These are phyloP conservation scores for Astreopora myriophthalma DNA, from an alignment of 64 coral and sea anemone genomes.

Conservation along the genomic window DNA sequence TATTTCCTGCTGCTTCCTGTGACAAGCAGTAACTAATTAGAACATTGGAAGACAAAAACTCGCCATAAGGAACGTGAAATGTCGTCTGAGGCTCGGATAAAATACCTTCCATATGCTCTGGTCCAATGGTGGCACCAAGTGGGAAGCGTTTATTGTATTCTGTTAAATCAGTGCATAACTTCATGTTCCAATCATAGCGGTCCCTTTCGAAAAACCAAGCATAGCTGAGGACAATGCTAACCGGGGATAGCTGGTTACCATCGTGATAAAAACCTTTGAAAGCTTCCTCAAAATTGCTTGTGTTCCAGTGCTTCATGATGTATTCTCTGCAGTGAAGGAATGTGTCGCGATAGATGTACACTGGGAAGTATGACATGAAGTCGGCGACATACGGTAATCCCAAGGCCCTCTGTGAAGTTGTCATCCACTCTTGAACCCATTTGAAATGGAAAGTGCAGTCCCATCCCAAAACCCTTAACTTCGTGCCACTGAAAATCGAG, in stretches of 20 bases:
- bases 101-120: not conserved
- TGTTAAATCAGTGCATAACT: not conserved
- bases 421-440: not conserved
- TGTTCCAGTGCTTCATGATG: slow-evolving; percentile 21
- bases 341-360: slow-evolving; percentile 57
- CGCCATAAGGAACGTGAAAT: slow-evolving; percentile 53
- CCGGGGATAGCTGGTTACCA: not conserved
- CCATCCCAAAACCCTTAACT: slow-evolving; percentile 5
- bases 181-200: slow-evolving; percentile 41
- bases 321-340: slow-evolving; percentile 44
- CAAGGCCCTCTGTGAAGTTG: not conserved
- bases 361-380: slow-evolving; percentile 68
- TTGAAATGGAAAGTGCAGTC: not conserved
- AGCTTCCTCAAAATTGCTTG: slow-evolving; percentile 54
- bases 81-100: slow-evolving; percentile 43
- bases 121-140: not conserved
- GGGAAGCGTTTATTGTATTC: slow-evolving; percentile 23
- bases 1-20: not conserved
- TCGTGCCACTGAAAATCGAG: slow-evolving; percentile 15
- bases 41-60: not conserved
- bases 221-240: slow-evolving; percentile 32
- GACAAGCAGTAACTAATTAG: slow-evolving; percentile 21
- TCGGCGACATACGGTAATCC: slow-evolving; percentile 38
- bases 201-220: slow-evolving; percentile 60
- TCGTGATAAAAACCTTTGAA: slow-evolving; percentile 34